Base-by-base conservation (phyloP, 2,888 invertebrate genomes). In the Odontothrips loti region DNA sequence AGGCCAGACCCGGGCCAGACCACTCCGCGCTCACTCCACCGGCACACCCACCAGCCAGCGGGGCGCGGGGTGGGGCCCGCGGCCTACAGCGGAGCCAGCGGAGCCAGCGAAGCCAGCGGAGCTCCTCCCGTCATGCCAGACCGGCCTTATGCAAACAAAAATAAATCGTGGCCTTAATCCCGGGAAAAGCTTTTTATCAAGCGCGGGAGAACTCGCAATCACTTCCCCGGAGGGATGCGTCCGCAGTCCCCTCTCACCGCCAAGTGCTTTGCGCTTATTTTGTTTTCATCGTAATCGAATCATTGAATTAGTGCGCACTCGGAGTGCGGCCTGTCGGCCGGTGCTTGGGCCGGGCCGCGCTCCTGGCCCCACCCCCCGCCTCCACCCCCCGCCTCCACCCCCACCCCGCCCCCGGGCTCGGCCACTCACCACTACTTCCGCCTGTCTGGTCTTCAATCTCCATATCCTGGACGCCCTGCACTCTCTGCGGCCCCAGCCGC, bases 121-220 rank as follows among this genome's bases (percentile, higher is more conserved):
- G 34, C 34, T 43, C 3, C 34, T 4, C 27, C 68, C 27, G 68
- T 11, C 68, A 2, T 8, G 68, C 68, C 68, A 20, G 8, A 23
- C 68, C 68, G 20, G 68, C 12, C 12, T 27, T 75, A 75, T 75
- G 68, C 68, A 75, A 75, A 75, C 68, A 27, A 27, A 75, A 75
- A 75, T 75, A 75, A 75, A 75, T 75, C 68, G 6, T 15, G 58
- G 20, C 58, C 4, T 75, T 75, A 75, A 75, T 75, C 68, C 23
- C 27, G 27, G 11, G 11, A 27, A 75, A 12, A 75, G 68, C 68
- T 75, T 75, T 75, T 27, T 75, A 27, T 75, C 27, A 58, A 15
- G 58, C 58, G 20, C 34, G 3, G 34, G 20, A 20, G 58, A 58
- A 15, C 15, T 27, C 68, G 6, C 27, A 75, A 27, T 12, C 68